A percentile compares a stretch with the other conserved stretches of the same genome.
Conservation (phyloP, 2,113 vertebrate species). For the Mus spicilegus region DNA sequence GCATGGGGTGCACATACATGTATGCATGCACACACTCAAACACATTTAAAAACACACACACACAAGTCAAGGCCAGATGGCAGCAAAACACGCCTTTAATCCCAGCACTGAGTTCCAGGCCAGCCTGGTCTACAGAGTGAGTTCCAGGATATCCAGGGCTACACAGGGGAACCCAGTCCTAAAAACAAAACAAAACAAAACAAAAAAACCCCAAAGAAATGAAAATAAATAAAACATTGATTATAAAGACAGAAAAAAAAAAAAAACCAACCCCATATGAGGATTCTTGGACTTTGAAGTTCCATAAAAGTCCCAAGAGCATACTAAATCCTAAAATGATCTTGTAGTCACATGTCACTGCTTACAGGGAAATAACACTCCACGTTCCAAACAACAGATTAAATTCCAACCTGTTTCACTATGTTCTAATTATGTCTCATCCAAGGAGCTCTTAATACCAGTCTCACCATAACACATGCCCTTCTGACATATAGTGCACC, state of each 20-base stretch:
- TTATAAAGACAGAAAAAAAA: neutral
- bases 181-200: neutral
- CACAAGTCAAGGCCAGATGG: neutral
- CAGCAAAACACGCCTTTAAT: neutral
- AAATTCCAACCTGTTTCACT: conserved; percentile 52
- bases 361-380: conserved; percentile 53
- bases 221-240: neutral
- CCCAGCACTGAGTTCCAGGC: neutral
- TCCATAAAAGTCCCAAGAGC: neutral
- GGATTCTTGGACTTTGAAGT: conserved; percentile 33
- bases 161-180: neutral
- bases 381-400: conserved; percentile 66
- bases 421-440: conserved; percentile 10
- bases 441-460: neutral
- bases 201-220: neutral
- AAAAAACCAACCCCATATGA: no score
- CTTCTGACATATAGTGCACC: neutral
- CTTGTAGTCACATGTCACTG: conserved; percentile 28
- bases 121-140: neutral
- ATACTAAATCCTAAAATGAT: conserved; percentile 44
- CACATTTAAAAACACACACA: neutral
- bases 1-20: no score
- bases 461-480: neutral
- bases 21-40: neutral
- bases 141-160: neutral